Evolutionary conservation across 2,888 invertebrate genomes (phyloP), one percentile per base, ranked within the genome.

Genomic region (Synanthedon myopaeformis): DNA sequence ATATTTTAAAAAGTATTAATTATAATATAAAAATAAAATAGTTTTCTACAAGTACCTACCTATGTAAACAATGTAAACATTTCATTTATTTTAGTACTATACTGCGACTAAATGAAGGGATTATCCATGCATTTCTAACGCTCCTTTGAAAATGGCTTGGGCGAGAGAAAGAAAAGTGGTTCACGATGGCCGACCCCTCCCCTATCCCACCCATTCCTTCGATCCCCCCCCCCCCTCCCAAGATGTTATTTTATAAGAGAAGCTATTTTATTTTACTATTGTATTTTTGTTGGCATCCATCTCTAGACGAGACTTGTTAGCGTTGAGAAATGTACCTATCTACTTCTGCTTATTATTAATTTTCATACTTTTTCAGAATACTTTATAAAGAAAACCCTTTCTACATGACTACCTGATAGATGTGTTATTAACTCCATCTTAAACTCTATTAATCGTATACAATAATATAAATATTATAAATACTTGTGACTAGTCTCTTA

Each of bases 91-190:
- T 28, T 8, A 28, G 6, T 28, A 3, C 23, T 3, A 4, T 23
- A 23, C 4, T 23, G 23, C 23, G 23, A 1, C 5, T 42, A 13
- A 42, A 19, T 12, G 17, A 12, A 50, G 35, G 42, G 14, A 14
- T 13, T 19, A 69, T 78, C 81, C 72, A 70, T 53, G 55, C 51
- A 55, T 69, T 56, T 51, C 59, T 51, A 11, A 42, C 65, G 64
- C 60, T 61, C 68, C 66, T 67, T 69, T 69, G 64, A 74, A 61
- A 67, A 62, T 61, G 59, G 66, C 66, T 66, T 65, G 61, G 78
- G 78, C 79, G 78, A 79, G 76, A 78, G 79, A 80, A 80, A 80
- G 79, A 80, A 79, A 77, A 78, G 74, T 76, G 75, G 74, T 72
- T 72, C 71, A 64, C 70, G 70, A 69, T 70, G 72, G 70, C 73